Evolutionary conservation across 2,113 vertebrate species (phyloP), one percentile per base, ranked within the genome.

Genomic region (Ibidorhyncha struthersii): DNA sequence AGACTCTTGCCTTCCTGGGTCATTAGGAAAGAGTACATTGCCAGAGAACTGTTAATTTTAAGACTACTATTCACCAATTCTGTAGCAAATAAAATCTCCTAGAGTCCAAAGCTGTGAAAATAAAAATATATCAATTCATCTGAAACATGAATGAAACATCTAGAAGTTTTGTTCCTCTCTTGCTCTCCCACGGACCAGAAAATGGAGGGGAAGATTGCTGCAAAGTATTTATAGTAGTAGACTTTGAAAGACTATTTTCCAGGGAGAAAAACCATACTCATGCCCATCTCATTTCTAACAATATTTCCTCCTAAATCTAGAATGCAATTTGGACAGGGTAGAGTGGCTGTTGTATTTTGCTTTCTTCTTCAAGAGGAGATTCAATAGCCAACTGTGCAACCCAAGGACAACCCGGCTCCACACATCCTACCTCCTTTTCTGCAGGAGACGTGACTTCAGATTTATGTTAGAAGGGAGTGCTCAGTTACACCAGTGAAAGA

Each of bases 241-340:
- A 26, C 19, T 26, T 59, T 25, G 5, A 0, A 21, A 7, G 3
- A 17, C 45, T 29, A 0, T 32, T 86, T 52, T 45, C 29, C 41
- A 74, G 18, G 25, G 21, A 73, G 32, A 80, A 88, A 71, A 25
- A 5, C 3, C 21, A 25, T 5, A 23, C 12, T 10, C 8, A 1
- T 8, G 32, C 21, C n/a, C 41, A 45, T 15, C 30, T 56, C 27
- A 21, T 38, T 53, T 79, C 5, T 21, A 66, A 22, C 29, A 70
- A 4, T 7, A 58, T 36, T 26, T 50, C 32, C 50, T 62, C 13
- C 30, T 29, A 13, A 36, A 22, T 1, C 16, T 12, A 11, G 55
- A 49, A 23, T 25, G 34, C 17, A 41, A 40, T 20, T 22, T 52
- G 70, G 69, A 8, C n/a, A 17, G 29, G 38, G 17, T 8, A 53